Evolutionary conservation across 1,140 invertebrate genomes (phyloP), one percentile per base, ranked within the genome.

Genomic region (Diachasmimorpha longicaudata): DNA sequence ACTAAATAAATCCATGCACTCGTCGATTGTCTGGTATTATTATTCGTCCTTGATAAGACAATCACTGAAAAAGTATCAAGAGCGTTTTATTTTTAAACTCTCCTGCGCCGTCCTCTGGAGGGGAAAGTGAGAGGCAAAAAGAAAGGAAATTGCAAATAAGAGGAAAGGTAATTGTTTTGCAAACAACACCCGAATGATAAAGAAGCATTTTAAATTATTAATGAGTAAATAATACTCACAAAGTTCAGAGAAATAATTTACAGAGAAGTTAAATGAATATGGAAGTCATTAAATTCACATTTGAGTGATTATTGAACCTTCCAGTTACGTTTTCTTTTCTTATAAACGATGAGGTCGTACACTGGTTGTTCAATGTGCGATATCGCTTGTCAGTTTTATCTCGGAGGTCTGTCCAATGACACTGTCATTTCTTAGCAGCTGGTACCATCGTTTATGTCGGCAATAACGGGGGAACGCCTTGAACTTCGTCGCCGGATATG

Each of bases 401-500:
- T 68, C 66, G 19, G 4, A 37, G 25, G 25, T 68, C 36, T 68
- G 66, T 68, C 36, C 66, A 68, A 68, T 68, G 66, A 68, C 66
- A 68, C 36, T 63, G 58, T 68, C 66, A 66, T 31, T 25, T 31
- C 31, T 31, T 66, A 3, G 31, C 66, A 68, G 66, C 66, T 68
- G 66, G 39, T 68, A 68, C 39, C n/a, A 39, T 68, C 13, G 21
- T 66, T 31, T 9, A 25, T 66, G 25, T 31, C 11, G 21, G 31
- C 31, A 66, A 6, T 21, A 58, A 9, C 2, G 31, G 16, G 16
- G 10, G 25, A 66, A 44, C 31, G 66, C 72, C 72, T 74, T 74
- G 72, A 74, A 74, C 72, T 74, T 74, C 58, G 58, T 14, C 11
- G 14, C 21, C 21, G 39, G 36, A 74, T 36, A 39, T 74, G 13